These are phyloP conservation scores for Leptopterna dolabrata DNA, from an alignment of 2,888 invertebrate species.

Conservation along the genomic window DNA sequence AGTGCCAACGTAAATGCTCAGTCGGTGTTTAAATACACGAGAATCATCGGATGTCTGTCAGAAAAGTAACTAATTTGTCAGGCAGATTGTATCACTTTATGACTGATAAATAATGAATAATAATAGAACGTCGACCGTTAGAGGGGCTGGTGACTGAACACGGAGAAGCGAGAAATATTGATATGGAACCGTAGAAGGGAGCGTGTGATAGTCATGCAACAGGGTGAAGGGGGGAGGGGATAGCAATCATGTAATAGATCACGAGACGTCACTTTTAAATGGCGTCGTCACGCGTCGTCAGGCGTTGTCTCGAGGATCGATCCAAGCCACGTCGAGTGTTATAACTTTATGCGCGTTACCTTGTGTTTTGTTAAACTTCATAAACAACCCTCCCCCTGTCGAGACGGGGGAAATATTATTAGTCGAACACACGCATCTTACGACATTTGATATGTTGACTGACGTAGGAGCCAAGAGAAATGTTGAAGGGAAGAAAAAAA, in stretches of 20 bases:
- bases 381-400: too few species aligned
- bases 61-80: too few species aligned
- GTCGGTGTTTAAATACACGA: too few species aligned
- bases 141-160: not conserved
- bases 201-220: slow-evolving; percentile 11
- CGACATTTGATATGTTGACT: too few species aligned
- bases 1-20: too few species aligned
- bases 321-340: not conserved
- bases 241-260: slow-evolving; percentile 18
- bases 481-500: too few species aligned
- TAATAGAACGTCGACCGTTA: not conserved
- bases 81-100: too few species aligned
- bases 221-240: not conserved
- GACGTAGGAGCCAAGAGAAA: too few species aligned
- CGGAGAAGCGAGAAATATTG: not conserved
- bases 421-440: too few species aligned
- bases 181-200: not conserved
- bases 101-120: too few species aligned
- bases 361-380: not conserved
- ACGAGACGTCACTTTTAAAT: slow-evolving; percentile 24
- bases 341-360: not conserved
- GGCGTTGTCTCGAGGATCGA: not conserved
- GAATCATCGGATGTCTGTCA: too few species aligned
- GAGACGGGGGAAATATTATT: too few species aligned
- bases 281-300: slow-evolving; percentile 2